These are phyloP conservation scores for Stichopus horrens DNA, from an alignment of 53 echinoderm and acorn worm genomes.

Conservation along the genomic window DNA sequence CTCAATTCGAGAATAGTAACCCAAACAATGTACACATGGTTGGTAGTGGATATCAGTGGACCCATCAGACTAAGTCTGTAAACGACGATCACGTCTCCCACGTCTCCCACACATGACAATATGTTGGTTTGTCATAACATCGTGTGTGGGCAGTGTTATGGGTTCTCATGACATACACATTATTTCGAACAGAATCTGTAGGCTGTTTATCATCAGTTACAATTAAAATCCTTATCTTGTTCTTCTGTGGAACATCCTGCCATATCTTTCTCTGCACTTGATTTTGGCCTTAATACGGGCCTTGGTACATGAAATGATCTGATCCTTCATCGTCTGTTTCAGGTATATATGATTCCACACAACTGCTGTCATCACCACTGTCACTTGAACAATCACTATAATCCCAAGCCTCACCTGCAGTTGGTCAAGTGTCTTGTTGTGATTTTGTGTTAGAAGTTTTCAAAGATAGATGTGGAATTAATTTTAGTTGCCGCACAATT, in stretches of 20 bases:
- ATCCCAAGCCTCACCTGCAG: conserved; percentile 7
- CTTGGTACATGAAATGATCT: background rate
- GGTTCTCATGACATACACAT: conserved; percentile 34
- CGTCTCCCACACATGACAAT: conserved; percentile 46
- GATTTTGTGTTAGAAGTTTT: background rate
- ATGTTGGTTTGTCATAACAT: conserved; percentile 51
- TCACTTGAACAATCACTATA: conserved; percentile 5
- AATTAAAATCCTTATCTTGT: background rate
- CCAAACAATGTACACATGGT: conserved; percentile 60
- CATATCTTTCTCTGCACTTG: background rate
- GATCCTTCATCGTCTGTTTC: conserved; percentile 3
- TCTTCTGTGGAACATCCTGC: background rate
- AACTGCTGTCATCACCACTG: conserved; percentile 15
- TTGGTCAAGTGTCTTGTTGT: background rate
- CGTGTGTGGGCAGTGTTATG: conserved; percentile 1
- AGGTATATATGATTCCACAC: background rate
- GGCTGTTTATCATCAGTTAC: background rate
- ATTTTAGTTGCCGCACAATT: too few relatives aligned
- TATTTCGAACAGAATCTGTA: background rate
- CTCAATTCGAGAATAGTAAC: conserved; percentile 50
- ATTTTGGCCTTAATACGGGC: background rate
- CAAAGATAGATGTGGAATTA: too few relatives aligned
- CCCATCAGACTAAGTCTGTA: too few relatives aligned
- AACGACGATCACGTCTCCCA: conserved; percentile 54
- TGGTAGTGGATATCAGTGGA: too few relatives aligned